Percentiles rank a stretch among this genome's conserved stretches.
Conservation (phyloP, 2,888 invertebrate genomes). For the Erynnis tages region DNA sequence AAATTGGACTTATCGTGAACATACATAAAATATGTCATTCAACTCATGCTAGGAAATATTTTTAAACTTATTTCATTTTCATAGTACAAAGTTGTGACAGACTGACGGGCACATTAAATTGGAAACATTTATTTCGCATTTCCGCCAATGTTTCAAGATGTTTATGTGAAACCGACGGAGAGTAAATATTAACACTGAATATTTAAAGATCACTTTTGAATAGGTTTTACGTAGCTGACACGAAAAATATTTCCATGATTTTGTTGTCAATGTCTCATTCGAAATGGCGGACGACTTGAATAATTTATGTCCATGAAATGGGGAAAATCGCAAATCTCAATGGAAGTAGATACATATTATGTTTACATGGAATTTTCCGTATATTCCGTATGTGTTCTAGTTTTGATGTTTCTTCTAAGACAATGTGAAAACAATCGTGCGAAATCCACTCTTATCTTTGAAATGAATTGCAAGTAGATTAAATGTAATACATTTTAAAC, state of each 20-base stretch:
- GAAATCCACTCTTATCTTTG: too few relatives aligned
- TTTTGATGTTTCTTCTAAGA: too few relatives aligned
- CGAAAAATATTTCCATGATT: neutral
- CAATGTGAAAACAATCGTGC: too few relatives aligned
- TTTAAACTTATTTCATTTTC: neutral
- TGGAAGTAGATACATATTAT: neutral
- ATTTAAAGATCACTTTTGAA: neutral
- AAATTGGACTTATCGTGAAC: neutral
- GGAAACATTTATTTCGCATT: conserved; percentile 6
- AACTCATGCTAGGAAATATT: neutral
- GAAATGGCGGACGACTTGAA: neutral
- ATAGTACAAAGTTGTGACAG: neutral
- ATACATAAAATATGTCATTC: neutral
- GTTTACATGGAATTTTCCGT: too few relatives aligned
- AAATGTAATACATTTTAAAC: too few relatives aligned
- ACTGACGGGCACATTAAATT: neutral
- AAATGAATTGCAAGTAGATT: too few relatives aligned
- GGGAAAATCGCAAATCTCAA: neutral
- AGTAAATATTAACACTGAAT: neutral
- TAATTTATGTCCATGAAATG: conserved; percentile 1
- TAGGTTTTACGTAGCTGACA: too few relatives aligned
- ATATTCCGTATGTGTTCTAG: too few relatives aligned
- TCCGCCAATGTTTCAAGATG: neutral
- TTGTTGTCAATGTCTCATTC: neutral
- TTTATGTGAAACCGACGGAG: too few relatives aligned